Evolutionary conservation across 1,140 invertebrate species (phyloP), one percentile per base, ranked within the genome.

Genomic region (Papilio dardanus): DNA sequence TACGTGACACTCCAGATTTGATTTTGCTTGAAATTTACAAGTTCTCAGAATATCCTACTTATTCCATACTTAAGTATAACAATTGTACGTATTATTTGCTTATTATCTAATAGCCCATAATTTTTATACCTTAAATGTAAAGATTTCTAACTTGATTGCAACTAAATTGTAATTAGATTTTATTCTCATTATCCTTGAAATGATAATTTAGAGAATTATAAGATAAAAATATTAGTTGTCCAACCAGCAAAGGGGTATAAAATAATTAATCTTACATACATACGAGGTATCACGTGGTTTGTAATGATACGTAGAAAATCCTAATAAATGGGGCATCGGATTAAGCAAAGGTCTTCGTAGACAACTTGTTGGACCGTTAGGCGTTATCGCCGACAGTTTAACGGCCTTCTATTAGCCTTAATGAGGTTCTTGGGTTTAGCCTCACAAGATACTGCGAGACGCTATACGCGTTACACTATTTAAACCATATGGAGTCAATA

Each of bases 381-480:
- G 0, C 30, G 54, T 62, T 62, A 62, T 62, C 54, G 24, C 24
- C 10, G 54, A 62, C 54, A 62, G 24, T 62, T 62, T 62, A 62
- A 62, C 30, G 24, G 54, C 21, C 54, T 62, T 62, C 54, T 62
- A 62, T 62, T 62, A 62, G 54, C 54, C 54, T 62, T 62, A 62
- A 62, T 62, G 54, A 62, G 54, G 54, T 62, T 62, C 54, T 62
- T 62, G 54, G 54, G 54, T 28, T 62, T 62, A 62, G 24, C 54
- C 54, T 62, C 30, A 12, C 54, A 62, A 62, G 54, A 62, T 62
- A 62, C 21, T 62, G 24, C 24, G 8, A 14, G 10, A 58, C 19
- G 19, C 54, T 58, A 3, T n/a, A n/a, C n/a, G 24, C 54, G 12
- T 62, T 62, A 62, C 24, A 28, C 54, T 62, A 28, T 28, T 28